Percentiles rank a stretch among this genome's conserved stretches.
phyloP scores from a whole-genome alignment of 2,888 invertebrate species.

The Metellina segmentata region DNA sequence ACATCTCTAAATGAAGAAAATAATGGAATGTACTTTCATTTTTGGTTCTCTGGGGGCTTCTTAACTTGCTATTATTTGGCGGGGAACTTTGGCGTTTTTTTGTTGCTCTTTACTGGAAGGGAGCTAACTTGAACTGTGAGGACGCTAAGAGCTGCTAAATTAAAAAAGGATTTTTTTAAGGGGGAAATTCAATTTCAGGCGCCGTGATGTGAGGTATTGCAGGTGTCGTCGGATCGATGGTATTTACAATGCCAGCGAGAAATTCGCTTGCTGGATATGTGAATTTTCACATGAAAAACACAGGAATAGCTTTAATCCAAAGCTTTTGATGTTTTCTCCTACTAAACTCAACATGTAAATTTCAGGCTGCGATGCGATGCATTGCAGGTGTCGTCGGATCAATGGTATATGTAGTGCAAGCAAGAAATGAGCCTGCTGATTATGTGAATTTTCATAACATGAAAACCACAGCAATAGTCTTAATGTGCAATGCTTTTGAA shows the following conservation, averaged over 20 bases:
- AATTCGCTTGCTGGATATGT: background rate
- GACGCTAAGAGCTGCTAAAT: background rate
- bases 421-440: background rate
- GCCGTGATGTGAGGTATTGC: background rate
- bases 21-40: conserved; percentile 54
- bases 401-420: background rate
- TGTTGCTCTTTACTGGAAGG: conserved; percentile 13
- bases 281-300: too few relatives aligned
- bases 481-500: too few relatives aligned
- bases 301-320: too few relatives aligned
- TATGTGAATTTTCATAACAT: background rate
- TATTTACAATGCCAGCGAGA: background rate
- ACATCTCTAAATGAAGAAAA: conserved; percentile 67
- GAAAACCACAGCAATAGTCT: too few relatives aligned
- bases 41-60: conserved; percentile 10
- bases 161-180: background rate
- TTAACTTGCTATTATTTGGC: background rate
- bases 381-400: background rate
- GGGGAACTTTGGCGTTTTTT: background rate
- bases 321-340: too few relatives aligned
- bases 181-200: background rate
- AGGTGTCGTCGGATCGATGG: background rate
- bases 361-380: background rate
- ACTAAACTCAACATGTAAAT: too few relatives aligned
- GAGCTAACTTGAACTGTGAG: conserved; percentile 12